phyloP scores from a whole-genome alignment of 2,797 vertebrate species.

The Gambelia wislizenii region DNA sequence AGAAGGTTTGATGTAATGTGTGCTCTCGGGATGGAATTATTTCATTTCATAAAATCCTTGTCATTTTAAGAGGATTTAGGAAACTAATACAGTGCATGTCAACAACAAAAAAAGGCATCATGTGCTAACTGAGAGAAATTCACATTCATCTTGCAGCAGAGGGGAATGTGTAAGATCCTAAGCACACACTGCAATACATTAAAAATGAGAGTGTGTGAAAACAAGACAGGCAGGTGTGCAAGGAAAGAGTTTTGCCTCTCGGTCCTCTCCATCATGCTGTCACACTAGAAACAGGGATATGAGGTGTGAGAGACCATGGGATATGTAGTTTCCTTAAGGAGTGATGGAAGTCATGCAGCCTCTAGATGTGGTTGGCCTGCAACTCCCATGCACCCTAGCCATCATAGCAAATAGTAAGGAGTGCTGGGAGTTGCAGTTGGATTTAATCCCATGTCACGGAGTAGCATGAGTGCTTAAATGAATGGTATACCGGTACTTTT shows the following conservation, averaged over 20 bases:
- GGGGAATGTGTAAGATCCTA: neutral
- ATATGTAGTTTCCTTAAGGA: neutral
- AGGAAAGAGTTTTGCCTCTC: neutral
- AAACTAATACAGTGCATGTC: constrained; percentile 61
- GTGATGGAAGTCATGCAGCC: too few species aligned
- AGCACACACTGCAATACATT: neutral
- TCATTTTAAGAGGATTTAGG: constrained; percentile 62
- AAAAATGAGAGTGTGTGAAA: neutral
- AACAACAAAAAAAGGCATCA: constrained; percentile 16
- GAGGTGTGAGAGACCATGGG: neutral
- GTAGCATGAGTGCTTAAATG: too few species aligned
- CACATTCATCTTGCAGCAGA: constrained; percentile 18
- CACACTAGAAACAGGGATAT: neutral
- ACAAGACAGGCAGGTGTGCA: neutral
- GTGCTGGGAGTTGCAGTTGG: too few species aligned
- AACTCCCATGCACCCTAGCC: too few species aligned
- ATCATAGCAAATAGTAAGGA: too few species aligned
- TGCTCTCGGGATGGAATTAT: constrained; percentile 50
- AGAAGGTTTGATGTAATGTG: constrained; percentile 63
- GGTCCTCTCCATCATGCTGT: neutral
- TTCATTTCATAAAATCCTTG: constrained; percentile 32
- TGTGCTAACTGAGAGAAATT: constrained; percentile 51
- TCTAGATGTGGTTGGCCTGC: too few species aligned
- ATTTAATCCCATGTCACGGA: too few species aligned
- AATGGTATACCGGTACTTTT: too few species aligned